phyloP scores from a whole-genome alignment of 2,888 invertebrate genomes.

The Pycnomerus fuliginosus region DNA sequence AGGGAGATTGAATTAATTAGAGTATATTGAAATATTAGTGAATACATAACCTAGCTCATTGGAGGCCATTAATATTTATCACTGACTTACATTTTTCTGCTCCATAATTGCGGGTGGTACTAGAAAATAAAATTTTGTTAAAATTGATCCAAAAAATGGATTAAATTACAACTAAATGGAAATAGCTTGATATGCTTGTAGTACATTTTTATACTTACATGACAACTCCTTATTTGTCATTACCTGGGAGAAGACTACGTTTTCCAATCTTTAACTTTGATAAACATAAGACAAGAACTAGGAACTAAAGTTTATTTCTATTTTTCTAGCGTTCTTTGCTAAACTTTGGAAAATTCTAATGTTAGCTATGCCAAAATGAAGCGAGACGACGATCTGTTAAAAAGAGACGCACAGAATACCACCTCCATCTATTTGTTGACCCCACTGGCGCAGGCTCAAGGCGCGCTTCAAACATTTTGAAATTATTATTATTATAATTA shows the following conservation, averaged over 20 bases:
- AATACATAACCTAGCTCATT: conserved; percentile 43
- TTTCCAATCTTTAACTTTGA: conserved; percentile 14
- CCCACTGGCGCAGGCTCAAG: too few relatives aligned
- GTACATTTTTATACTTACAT: conserved; percentile 37
- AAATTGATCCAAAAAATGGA: conserved; percentile 22
- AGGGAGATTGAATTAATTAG: conserved; percentile 3
- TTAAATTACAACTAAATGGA: conserved; percentile 14
- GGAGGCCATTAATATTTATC: too few relatives aligned
- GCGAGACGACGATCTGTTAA: too few relatives aligned
- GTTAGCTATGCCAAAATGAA: too few relatives aligned
- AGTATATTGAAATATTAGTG: conserved; percentile 18
- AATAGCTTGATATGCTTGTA: conserved; percentile 22
- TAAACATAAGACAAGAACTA: conserved; percentile 25
- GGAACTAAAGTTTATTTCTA: too few relatives aligned
- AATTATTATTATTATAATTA: too few relatives aligned
- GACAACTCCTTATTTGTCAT: conserved; percentile 45
- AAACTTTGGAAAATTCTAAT: too few relatives aligned
- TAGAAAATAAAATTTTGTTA: conserved; percentile 28
- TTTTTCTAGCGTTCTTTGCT: too few relatives aligned
- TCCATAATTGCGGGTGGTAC: conserved; percentile 40
- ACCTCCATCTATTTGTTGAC: too few relatives aligned
- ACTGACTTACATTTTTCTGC: conserved; percentile 42
- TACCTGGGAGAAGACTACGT: conserved; percentile 33
- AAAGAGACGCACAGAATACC: too few relatives aligned
- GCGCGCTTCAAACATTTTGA: too few relatives aligned